A percentile compares a stretch with the other conserved stretches of the same genome.
Conservation (phyloP, 2,888 invertebrate species). For the Koerneria pararmatus region DNA sequence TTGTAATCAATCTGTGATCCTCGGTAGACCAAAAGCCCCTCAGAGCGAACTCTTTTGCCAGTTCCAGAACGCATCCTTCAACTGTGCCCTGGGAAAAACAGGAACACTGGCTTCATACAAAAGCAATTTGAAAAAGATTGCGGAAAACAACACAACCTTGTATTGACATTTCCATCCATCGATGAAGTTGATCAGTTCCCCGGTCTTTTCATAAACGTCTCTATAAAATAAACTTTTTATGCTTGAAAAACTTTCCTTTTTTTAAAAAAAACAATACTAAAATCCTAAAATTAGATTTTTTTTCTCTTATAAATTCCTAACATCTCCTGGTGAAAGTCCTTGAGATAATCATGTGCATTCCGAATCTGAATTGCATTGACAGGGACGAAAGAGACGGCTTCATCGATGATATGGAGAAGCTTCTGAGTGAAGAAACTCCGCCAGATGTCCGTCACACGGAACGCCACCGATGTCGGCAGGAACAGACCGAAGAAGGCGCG, state of each 20-base stretch:
- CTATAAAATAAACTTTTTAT: constrained; percentile 18
- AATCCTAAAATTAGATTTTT: no score
- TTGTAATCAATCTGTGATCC: constrained; percentile 21
- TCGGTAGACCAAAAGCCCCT: constrained; percentile 26
- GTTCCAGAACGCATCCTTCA: constrained; percentile 21
- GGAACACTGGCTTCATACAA: no score
- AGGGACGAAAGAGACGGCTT: constrained; percentile 34
- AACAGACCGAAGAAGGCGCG: constrained; percentile 39
- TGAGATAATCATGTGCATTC: constrained; percentile 38
- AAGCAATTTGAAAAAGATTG: no score
- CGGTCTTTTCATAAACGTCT: constrained; percentile 31
- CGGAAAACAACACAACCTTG: no score
- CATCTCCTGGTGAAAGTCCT: constrained; percentile 32
- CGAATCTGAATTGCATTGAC: constrained; percentile 36
- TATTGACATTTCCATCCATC: constrained; percentile 28
- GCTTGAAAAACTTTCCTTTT: no score
- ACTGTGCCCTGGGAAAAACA: not conserved
- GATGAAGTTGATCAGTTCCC: constrained; percentile 28
- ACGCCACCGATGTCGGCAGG: constrained; percentile 38
- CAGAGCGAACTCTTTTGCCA: constrained; percentile 26
- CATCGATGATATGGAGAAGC: constrained; percentile 34
- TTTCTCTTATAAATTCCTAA: no score
- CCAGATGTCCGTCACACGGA: constrained; percentile 39
- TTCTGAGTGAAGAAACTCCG: constrained; percentile 33
- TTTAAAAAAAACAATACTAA: no score